Percentiles rank a stretch among this genome's conserved stretches.
These are phyloP conservation scores for Isurus oxyrinchus DNA, from an alignment of 2,113 vertebrate genomes.

Conservation along the genomic window DNA sequence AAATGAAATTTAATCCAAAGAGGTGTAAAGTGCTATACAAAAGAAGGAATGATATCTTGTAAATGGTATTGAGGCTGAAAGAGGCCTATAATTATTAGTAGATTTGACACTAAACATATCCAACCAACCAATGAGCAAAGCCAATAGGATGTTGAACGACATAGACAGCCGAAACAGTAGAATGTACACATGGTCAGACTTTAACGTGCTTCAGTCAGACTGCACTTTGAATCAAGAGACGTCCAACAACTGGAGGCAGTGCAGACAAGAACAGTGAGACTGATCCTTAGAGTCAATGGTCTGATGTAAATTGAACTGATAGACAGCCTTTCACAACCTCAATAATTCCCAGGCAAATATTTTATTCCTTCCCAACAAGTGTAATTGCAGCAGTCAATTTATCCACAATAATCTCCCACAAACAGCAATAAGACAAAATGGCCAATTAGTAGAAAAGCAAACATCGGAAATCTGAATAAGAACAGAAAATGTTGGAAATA, in stretches of 20 bases:
- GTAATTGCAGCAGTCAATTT: not conserved
- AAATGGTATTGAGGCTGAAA: not conserved
- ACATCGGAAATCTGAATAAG: too few relatives aligned
- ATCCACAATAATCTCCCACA: not conserved
- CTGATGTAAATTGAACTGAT: not conserved
- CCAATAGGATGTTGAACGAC: not conserved
- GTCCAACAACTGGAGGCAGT: not conserved
- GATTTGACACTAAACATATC: not conserved
- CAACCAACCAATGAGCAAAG: not conserved
- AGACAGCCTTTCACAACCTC: not conserved
- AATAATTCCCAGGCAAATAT: not conserved
- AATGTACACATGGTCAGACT: not conserved
- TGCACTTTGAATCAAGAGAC: not conserved
- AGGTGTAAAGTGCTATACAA: not conserved
- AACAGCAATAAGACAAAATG: not conserved
- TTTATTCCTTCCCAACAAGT: not conserved
- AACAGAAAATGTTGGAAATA: too few relatives aligned
- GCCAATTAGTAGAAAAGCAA: not conserved
- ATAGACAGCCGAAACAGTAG: not conserved
- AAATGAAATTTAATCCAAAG: not conserved
- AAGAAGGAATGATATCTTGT: not conserved
- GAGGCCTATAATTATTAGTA: not conserved
- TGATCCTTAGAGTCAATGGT: not conserved
- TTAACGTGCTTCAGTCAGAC: not conserved
- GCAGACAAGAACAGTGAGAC: not conserved